Base-by-base conservation (phyloP, 2,888 invertebrate species). In the Fissipunctia ypsillon region DNA sequence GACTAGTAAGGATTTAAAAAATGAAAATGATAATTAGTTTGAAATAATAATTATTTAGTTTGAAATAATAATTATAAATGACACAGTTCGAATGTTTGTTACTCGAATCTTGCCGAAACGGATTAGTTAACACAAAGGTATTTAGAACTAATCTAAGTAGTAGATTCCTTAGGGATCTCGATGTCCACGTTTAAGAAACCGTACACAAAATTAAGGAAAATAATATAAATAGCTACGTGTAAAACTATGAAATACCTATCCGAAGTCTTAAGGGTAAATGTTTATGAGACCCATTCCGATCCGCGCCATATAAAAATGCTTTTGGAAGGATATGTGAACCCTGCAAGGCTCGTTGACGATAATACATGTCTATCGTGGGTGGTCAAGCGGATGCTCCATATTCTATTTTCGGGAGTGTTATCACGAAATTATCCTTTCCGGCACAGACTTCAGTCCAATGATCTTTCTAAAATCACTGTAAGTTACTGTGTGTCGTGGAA, bases 331-430 rank as follows among this genome's bases (percentile, higher is more conserved):
- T 74, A 74, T 76, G 66, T 60, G 59, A 52, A 60, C 67, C 80
- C 43, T 60, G 52, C 67, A 31, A 31, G 77, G 60, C 41, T 72
- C 60, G 60, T 43, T 64, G 81, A 57, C 56, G 60, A 71, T 71
- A 80, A 77, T 77, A 81, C 56, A 35, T 57, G 65, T 65, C 56
- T 57, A 66, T 76, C 38, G 81, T 56, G 69, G 3, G 31, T 56
- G 71, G 76, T 80, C 68, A 76, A 81, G 67, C 60, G 81, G 50
- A 69, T 54, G 52, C 48, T 54, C 45, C 48, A 25, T 80, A 22
- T 80, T 80, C 67, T 60, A 69, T 80, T 71, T 68, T 76, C 52
- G 59, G 38, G 43, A 12, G 14, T 59, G 52, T 72, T 76, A 52
- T 80, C 68, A 69, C 41, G 45, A 54, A 45, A 56, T 66, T 69